A percentile compares a stretch with the other conserved stretches of the same genome.
Evolutionary conservation across 2,888 invertebrate genomes (phyloP).

Genomic region (Aleiodes leptofemur): DNA sequence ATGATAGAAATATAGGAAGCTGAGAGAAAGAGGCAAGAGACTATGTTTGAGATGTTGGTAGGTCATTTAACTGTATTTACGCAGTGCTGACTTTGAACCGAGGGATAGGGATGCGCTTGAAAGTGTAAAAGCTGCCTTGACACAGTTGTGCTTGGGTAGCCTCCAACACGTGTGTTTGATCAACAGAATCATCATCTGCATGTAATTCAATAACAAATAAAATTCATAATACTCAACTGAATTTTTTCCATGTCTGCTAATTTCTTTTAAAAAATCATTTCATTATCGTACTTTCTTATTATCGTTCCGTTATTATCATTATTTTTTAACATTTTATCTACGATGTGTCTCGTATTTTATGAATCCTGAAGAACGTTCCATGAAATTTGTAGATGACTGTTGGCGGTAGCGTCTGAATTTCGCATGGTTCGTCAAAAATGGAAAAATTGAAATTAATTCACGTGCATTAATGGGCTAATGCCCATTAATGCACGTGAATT

Average conservation of each 20-base stretch:
- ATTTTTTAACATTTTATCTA: background rate
- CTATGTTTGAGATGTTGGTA: slow-evolving; percentile 27
- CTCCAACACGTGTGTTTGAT: slow-evolving; percentile 55
- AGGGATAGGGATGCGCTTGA: slow-evolving; percentile 51
- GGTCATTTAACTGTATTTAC: slow-evolving; percentile 56
- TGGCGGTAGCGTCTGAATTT: no score
- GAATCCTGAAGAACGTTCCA: no score
- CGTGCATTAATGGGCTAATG: no score
- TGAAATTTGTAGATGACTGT: no score
- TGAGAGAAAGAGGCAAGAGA: background rate
- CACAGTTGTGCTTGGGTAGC: slow-evolving; percentile 57
- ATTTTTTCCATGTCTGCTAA: background rate
- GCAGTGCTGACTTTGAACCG: slow-evolving; percentile 56
- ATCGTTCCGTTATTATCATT: background rate
- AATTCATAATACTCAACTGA: background rate
- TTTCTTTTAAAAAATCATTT: background rate
- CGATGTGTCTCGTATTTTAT: background rate
- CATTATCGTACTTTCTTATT: background rate
- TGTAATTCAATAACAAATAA: slow-evolving; percentile 16
- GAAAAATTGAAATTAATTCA: no score
- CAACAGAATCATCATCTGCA: slow-evolving; percentile 38
- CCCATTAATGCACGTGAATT: no score
- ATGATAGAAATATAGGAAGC: slow-evolving; percentile 17
- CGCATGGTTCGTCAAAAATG: no score
- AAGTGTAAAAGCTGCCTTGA: slow-evolving; percentile 60